These are phyloP conservation scores for Xiphorhynchus erythropygius DNA, from an alignment of 2,797 vertebrate genomes.

Conservation along the genomic window DNA sequence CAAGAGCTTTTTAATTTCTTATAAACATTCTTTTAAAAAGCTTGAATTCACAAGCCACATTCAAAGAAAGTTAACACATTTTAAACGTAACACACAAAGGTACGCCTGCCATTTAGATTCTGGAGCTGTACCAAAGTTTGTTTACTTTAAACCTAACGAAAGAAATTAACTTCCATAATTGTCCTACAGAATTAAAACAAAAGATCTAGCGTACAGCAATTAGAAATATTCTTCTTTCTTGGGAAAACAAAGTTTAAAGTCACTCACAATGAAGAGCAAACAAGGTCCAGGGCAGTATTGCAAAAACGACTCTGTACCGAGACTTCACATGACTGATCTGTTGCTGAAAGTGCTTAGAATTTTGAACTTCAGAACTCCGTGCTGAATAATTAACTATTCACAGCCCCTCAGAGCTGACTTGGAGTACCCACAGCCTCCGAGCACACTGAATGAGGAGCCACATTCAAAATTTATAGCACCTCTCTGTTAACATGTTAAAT, in stretches of 20 bases:
- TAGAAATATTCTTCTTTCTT: background rate
- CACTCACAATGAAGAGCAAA: slow-evolving; percentile 46
- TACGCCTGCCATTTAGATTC: background rate
- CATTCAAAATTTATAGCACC: background rate
- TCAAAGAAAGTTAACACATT: background rate
- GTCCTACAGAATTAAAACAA: background rate
- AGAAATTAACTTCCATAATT: background rate
- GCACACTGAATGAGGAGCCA: background rate
- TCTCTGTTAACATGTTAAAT: background rate
- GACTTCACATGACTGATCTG: slow-evolving; percentile 50
- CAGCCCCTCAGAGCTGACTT: background rate
- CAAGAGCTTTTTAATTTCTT: background rate
- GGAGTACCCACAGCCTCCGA: background rate
- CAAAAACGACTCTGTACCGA: background rate
- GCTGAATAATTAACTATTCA: slow-evolving; percentile 62
- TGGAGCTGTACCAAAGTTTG: background rate
- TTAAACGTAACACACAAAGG: background rate
- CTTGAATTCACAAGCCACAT: background rate
- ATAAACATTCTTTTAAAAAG: background rate
- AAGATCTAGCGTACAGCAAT: background rate
- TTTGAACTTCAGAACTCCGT: slow-evolving; percentile 53
- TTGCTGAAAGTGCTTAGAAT: slow-evolving; percentile 47
- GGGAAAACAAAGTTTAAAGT: slow-evolving; percentile 24
- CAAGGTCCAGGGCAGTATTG: slow-evolving; percentile 31
- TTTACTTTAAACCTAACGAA: background rate